Base-by-base conservation (phyloP, 2,797 vertebrate species). In the Antrozous pallidus region DNA sequence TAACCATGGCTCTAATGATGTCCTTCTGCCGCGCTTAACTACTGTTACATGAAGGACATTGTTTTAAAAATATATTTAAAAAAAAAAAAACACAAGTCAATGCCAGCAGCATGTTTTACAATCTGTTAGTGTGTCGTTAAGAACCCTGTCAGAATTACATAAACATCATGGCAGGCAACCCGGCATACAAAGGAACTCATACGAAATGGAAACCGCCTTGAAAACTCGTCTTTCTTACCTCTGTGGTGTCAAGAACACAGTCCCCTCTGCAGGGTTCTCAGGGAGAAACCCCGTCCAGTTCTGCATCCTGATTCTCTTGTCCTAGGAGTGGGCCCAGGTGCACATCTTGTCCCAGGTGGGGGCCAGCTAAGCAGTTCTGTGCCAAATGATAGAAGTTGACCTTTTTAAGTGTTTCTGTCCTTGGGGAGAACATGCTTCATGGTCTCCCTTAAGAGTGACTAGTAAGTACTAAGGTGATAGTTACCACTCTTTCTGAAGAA, bases 41-140 rank as follows among this genome's bases (percentile, higher is more conserved):
- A 99, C 99, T 99, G 99, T 99, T 99, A 99, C 99, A 99, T 99
- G 99, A 99, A 99, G 99, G 99, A 99, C 99, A 99, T 99, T 99
- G 99, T 99, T 99, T 99, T 99, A 99, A 99, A 99, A 99, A 99
- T 99, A 99, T 99, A 98, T 99, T 98, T 99, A 98, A 98, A 98
- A 63, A n/a, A 28, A 61, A 16, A 98, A 31, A 61, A 2, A 58
- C 10, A 98, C 98, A 98, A 98, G 98, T 98, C 98, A 98, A 98
- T 98, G 98, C 98, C 98, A 99, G 98, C 98, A 99, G 99, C 98
- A 97, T 99, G 99, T 99, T 99, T 98, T 99, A 99, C 99, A 99
- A 99, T 99, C 99, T 99, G 99, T 99, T 99, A 99, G 98, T 98
- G 98, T 99, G 99, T 98, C 99, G 99, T 99, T 99, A 99, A 99